Percentiles rank a stretch among this genome's conserved stretches.
These are phyloP conservation scores for Acleris sparsana DNA, from an alignment of 2,888 invertebrate genomes.

Conservation along the genomic window DNA sequence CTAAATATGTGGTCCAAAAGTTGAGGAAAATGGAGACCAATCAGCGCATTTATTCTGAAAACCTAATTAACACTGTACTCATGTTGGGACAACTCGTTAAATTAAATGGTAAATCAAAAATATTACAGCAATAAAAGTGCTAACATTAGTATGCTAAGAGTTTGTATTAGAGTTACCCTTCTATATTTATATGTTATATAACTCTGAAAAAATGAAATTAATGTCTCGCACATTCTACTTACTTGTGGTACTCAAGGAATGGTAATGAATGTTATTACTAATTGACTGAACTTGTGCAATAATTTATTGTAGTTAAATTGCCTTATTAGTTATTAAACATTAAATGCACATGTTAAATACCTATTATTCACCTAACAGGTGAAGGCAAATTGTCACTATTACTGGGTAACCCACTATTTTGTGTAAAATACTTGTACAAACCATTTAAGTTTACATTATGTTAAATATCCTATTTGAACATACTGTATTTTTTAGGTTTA, in stretches of 20 bases:
- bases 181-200: conserved; percentile 9
- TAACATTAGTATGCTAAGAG: neutral
- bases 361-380: neutral
- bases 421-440: conserved; percentile 1
- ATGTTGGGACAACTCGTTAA: conserved; percentile 76
- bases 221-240: neutral
- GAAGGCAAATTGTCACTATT: neutral
- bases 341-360: neutral
- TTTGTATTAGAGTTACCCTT: conserved; percentile 20
- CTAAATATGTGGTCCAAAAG: conserved; percentile 78
- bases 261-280: conserved; percentile 9
- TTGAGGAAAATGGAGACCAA: conserved; percentile 77
- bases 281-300: conserved; percentile 34
- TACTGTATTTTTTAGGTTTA: no score
- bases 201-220: conserved; percentile 13
- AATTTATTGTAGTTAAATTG: neutral
- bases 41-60: conserved; percentile 78
- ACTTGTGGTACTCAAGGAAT: conserved; percentile 11
- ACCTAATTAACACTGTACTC: conserved; percentile 77
- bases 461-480: no score
- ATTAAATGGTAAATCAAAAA: conserved; percentile 74
- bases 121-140: conserved; percentile 40
- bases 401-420: conserved; percentile 1
- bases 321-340: neutral
- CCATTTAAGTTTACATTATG: neutral